Evolutionary conservation across 2,113 vertebrate genomes (phyloP).

Genomic region (Prunella fulvescens): DNA sequence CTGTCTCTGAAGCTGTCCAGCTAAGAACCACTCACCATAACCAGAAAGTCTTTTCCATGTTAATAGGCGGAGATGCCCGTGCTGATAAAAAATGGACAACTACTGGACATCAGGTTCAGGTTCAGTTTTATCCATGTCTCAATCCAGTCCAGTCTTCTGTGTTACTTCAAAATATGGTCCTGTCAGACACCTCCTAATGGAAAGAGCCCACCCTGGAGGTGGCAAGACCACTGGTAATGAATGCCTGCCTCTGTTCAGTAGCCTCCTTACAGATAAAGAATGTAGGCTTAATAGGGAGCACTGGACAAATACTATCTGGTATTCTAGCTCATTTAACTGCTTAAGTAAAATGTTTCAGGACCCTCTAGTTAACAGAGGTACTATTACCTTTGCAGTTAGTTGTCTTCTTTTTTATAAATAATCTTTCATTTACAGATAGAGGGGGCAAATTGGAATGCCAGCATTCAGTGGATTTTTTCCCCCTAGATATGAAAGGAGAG

Average conservation of each 20-base stretch:
- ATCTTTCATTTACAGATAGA: neutral
- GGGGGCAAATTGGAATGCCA: neutral
- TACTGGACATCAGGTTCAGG: neutral
- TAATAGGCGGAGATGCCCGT: fast-evolving
- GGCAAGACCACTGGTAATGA: neutral
- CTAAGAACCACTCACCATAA: neutral
- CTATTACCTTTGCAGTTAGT: neutral
- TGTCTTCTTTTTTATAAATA: neutral
- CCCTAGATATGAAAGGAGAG: neutral
- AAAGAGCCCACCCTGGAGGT: neutral
- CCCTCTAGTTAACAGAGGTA: neutral
- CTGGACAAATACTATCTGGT: neutral
- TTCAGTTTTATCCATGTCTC: neutral
- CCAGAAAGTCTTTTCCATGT: neutral
- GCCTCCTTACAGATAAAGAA: neutral
- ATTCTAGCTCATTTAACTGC: neutral
- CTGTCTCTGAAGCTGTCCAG: neutral
- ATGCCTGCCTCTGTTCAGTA: neutral
- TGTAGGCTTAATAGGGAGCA: neutral
- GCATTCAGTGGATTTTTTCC: neutral
- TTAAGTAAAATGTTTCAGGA: neutral
- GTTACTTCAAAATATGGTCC: neutral
- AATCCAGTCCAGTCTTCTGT: neutral
- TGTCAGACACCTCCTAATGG: neutral
- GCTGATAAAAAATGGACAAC: neutral